These are phyloP conservation scores for Stercorarius parasiticus DNA, from an alignment of 2,113 vertebrate species.

Conservation along the genomic window DNA sequence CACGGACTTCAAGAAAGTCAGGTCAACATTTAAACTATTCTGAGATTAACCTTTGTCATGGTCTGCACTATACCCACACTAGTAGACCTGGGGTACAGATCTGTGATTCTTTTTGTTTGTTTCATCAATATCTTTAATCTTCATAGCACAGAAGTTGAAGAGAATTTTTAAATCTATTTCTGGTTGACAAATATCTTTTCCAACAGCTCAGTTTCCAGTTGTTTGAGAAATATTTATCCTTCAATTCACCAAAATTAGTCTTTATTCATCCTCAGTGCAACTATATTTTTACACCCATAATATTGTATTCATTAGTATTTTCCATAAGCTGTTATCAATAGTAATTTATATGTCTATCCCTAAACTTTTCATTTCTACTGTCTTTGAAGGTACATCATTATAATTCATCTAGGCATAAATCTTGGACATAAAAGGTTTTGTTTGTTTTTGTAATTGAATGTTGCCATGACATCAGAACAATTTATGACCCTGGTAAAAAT, in stretches of 20 bases:
- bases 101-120: not conserved
- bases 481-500: not conserved
- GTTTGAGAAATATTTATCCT: not conserved
- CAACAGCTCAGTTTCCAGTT: not conserved
- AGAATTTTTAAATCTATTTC: not conserved
- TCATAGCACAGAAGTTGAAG: not conserved
- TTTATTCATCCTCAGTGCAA: not conserved
- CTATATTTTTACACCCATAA: not conserved
- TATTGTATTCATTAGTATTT: not conserved
- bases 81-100: not conserved
- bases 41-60: not conserved
- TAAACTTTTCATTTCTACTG: not conserved
- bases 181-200: not conserved
- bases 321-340: not conserved
- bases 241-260: not conserved
- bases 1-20: not conserved
- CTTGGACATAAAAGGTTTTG: not conserved
- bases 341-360: not conserved
- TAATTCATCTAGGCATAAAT: not conserved
- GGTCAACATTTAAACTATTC: not conserved
- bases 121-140: not conserved
- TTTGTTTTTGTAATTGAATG: not conserved
- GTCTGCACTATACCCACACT: not conserved
- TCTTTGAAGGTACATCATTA: not conserved
- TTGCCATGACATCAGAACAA: not conserved